Evolutionary conservation across 2,888 invertebrate species (phyloP), one percentile per base, ranked within the genome.

Genomic region (Phalangium opilio): DNA sequence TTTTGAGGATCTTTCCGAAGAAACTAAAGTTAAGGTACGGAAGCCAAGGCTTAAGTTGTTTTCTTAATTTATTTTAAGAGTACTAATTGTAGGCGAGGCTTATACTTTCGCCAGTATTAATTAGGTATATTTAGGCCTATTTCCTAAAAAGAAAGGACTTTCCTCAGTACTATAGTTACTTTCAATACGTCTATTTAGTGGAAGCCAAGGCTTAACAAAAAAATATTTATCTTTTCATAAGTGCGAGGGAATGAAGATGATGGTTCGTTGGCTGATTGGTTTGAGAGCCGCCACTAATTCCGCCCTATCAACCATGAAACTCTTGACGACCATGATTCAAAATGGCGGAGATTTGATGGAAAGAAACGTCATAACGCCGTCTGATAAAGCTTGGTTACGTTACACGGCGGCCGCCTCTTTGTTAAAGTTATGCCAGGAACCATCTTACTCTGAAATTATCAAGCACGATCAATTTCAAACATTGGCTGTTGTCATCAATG

Each of bases 371-470:
- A 67, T 72, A 44, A 67, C 67, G 70, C 44, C 52, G 34, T 81
- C 85, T 7, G 95, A 96, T 69, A 87, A 87, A 79, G 85, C 93
- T 2, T 87, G 91, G 77, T 65, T 96, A 41, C 74, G 95, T 49
- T 70, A 95, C 36, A 81, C 86, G 12, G 93, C 95, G 5, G 95
- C 91, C 47, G 85, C 85, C 65, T 89, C 90, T 42, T 90, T 95
- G 84, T 70, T 96, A 44, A 95, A 93, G 71, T 83, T 96, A 43
- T 91, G 90, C 68, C 91, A 95, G 62, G 93, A 95, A 67, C 89
- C 89, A 63, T 86, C 86, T 43, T 95, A 90, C 45, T 87, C 90
- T 1, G 91, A 93, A 66, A 86, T 91, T 66, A 87, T 86, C 64
- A 86, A 83, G 2, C 82, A 85, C 1, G 89, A 90, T 59, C 93